Evolutionary conservation across 2,888 invertebrate species (phyloP).

Genomic region (Lordiphosa andalusiaca): DNA sequence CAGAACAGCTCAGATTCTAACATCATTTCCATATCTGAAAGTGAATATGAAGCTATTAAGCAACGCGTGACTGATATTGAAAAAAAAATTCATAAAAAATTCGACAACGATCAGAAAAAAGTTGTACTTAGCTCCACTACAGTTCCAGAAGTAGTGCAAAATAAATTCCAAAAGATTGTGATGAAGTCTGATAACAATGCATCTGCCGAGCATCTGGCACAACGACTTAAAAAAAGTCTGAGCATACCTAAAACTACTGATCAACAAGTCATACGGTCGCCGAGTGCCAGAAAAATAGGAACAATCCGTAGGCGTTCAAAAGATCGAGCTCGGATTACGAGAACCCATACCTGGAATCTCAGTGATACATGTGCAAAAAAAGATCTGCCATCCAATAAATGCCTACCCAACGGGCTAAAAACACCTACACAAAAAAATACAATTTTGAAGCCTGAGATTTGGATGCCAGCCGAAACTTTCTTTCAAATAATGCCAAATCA

Average conservation of each 20-base stretch:
- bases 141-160: slow-evolving; percentile 84
- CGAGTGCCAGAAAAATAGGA: slow-evolving; percentile 91
- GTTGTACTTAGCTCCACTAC: slow-evolving; percentile 8
- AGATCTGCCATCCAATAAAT: background rate
- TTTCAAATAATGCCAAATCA: slow-evolving; percentile 53
- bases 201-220: slow-evolving; percentile 85
- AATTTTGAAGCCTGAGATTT: slow-evolving; percentile 66
- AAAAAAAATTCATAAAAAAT: slow-evolving; percentile 86
- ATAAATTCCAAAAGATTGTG: slow-evolving; percentile 87
- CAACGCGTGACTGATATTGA: slow-evolving; percentile 88
- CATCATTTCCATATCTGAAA: slow-evolving; percentile 87
- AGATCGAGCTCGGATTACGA: slow-evolving; percentile 82
- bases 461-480: slow-evolving; percentile 79
- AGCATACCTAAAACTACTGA: slow-evolving; percentile 87
- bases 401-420: background rate
- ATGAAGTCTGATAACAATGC: slow-evolving; percentile 83
- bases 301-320: slow-evolving; percentile 86
- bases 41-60: slow-evolving; percentile 89
- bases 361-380: slow-evolving; percentile 27
- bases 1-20: background rate
- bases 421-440: background rate
- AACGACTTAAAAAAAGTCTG: slow-evolving; percentile 86
- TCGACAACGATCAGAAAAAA: slow-evolving; percentile 78
- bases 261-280: slow-evolving; percentile 87
- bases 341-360: slow-evolving; percentile 86